Percentiles rank a stretch among this genome's conserved stretches.
phyloP scores from a whole-genome alignment of 2,113 vertebrate species.

The Prolemur simus region DNA sequence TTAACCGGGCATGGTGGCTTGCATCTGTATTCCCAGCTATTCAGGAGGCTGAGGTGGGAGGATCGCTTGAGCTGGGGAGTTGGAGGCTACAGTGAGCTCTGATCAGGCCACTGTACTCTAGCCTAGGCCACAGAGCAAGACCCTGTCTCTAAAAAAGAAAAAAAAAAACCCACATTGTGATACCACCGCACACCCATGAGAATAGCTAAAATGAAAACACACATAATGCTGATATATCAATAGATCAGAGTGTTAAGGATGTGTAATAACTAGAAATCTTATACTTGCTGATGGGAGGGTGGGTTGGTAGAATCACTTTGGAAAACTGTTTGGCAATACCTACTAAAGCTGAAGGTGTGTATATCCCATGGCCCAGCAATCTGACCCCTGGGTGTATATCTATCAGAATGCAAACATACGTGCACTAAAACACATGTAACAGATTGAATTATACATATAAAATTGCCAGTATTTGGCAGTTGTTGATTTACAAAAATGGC shows the following conservation, averaged over 20 bases:
- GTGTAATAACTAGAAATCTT: background rate
- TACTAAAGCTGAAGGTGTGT: background rate
- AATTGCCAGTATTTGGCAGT: background rate
- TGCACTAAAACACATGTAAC: background rate
- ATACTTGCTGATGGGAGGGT: background rate
- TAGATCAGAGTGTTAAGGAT: background rate
- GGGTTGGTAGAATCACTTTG: background rate
- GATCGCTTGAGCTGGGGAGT: no score
- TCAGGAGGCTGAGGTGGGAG: no score
- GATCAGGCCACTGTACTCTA: background rate
- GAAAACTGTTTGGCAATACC: background rate
- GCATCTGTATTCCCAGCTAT: no score
- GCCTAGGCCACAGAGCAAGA: background rate
- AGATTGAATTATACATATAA: background rate
- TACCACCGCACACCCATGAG: background rate
- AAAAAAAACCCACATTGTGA: background rate
- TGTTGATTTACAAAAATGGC: background rate
- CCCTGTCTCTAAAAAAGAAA: background rate
- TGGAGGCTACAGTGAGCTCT: background rate
- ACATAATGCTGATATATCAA: background rate
- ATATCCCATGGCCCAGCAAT: background rate
- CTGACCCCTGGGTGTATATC: background rate
- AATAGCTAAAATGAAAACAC: background rate
- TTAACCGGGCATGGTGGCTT: background rate
- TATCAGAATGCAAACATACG: background rate